Percentiles rank a stretch among this genome's conserved stretches.
Conservation (phyloP, 2,113 vertebrate genomes). For the Corydoras sp. region DNA sequence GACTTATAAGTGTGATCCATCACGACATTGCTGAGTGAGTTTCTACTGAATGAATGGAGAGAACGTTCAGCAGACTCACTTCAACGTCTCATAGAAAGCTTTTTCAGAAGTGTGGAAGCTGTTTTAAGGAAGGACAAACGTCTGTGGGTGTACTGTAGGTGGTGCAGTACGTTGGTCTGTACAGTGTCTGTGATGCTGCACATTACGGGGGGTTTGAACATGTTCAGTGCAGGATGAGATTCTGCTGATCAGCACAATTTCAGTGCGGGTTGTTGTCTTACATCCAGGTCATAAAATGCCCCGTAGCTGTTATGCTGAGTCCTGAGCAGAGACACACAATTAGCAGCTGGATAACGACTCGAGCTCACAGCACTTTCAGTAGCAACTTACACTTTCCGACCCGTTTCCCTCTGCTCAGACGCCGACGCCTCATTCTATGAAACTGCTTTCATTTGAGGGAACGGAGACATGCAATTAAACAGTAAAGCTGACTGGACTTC, state of each 20-base stretch:
- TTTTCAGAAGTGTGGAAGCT: not conserved
- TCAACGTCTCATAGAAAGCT: too few species aligned
- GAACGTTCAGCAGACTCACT: too few species aligned
- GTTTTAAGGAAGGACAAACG: too few species aligned
- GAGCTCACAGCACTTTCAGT: constrained; percentile 17
- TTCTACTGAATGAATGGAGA: too few species aligned
- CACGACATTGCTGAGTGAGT: too few species aligned
- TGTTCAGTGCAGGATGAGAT: constrained; percentile 18
- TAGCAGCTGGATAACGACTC: constrained; percentile 14
- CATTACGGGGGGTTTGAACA: not conserved
- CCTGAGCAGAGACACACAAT: constrained; percentile 10
- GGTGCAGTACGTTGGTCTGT: not conserved
- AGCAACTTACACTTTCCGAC: not conserved
- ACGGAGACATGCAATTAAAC: too few species aligned
- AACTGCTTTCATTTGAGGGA: not conserved
- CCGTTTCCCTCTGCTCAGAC: not conserved
- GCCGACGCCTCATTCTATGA: not conserved
- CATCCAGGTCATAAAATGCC: constrained; percentile 5
- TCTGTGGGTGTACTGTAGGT: not conserved
- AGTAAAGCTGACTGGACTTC: too few species aligned
- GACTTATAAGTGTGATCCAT: too few species aligned
- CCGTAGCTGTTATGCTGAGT: constrained; percentile 8
- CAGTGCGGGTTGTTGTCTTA: constrained; percentile 8
- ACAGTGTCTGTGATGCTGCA: not conserved
- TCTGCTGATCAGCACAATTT: constrained; percentile 27